Evolutionary conservation across 2,113 vertebrate species (phyloP), one percentile per base, ranked within the genome.

Genomic region (Promerops cafer): DNA sequence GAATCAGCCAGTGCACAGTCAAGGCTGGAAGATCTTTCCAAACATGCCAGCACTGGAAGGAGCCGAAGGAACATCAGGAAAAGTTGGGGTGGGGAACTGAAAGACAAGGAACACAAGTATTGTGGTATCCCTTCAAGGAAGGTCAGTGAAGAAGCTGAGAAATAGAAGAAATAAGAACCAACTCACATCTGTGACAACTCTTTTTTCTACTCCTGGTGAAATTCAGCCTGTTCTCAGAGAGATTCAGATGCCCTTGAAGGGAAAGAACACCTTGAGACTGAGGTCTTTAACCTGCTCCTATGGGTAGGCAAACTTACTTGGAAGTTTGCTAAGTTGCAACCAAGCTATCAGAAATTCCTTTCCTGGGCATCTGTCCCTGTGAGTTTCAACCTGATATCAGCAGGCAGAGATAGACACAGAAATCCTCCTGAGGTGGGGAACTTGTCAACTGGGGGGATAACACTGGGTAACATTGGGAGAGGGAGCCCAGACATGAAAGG

Each of bases 401-500:
- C 2, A 13, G 27, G 27, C 21, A 78, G 45, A 61, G 21, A 40
- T 0, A 17, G 79, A 56, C 30, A 44, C 11, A 61, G 28, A 74
- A 76, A 80, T n/a, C 21, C 10, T 75, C 37, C 19, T 5, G 50
- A 69, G 16, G 4, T 3, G 30, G 75, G 26, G 19, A 72, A 56
- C 20, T 26, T 72, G 35, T 52, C 37, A 80, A 6, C 0, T 44
- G 13, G 3, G 21, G 10, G 44, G 14, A 4, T 40, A 22, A 52
- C 3, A 10, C 22, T 4, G 2, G 52, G 13, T 35, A 40, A 45
- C 37, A 8, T 5, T 7, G 49, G n/a, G 24, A 64, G 31, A 45
- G 10, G 8, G 13, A 69, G 27, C 16, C 27, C 10, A 16, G 27
- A 21, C 0, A 0, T 14, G 24, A 16, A 75, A 57, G 49, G 39